Conservation (phyloP, 2,888 invertebrate species). For the Ochropleura plecta region DNA sequence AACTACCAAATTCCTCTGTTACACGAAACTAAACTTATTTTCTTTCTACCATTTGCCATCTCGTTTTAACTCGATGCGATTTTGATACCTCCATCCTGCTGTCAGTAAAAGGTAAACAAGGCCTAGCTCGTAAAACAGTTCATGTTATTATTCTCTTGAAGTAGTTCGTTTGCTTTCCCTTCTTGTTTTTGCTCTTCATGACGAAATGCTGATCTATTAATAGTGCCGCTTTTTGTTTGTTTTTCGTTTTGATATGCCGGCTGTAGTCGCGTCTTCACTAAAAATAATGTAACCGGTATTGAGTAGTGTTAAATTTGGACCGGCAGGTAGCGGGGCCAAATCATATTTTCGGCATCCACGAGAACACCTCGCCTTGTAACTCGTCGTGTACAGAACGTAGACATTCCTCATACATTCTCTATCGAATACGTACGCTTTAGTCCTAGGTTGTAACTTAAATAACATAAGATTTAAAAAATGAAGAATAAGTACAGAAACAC, state of each 20-base stretch:
- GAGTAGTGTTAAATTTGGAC: slow-evolving; percentile 82
- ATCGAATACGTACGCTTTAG: slow-evolving; percentile 65
- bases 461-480: slow-evolving; percentile 74
- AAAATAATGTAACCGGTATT: slow-evolving; percentile 87
- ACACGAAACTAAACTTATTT: slow-evolving; percentile 1
- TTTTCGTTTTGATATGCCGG: slow-evolving; percentile 77
- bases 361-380: slow-evolving; percentile 70
- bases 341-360: slow-evolving; percentile 80
- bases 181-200: slow-evolving; percentile 46
- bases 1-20: neutral
- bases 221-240: slow-evolving; percentile 78
- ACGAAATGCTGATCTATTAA: slow-evolving; percentile 70
- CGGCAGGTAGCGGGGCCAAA: slow-evolving; percentile 83
- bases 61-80: slow-evolving; percentile 5
- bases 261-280: slow-evolving; percentile 81
- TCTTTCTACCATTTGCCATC: slow-evolving; percentile 9
- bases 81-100: slow-evolving; percentile 41
- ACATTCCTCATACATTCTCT: slow-evolving; percentile 80
- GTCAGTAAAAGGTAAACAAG: slow-evolving; percentile 42
- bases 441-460: slow-evolving; percentile 54
- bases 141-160: slow-evolving; percentile 10
- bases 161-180: slow-evolving; percentile 23
- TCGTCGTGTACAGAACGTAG: slow-evolving; percentile 68
- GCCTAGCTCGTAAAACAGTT: slow-evolving; percentile 20
- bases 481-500: slow-evolving; percentile 85